A percentile compares a stretch with the other conserved stretches of the same genome.
These are phyloP conservation scores for Pteropus rufus DNA, from an alignment of 2,797 vertebrate species.

Conservation along the genomic window DNA sequence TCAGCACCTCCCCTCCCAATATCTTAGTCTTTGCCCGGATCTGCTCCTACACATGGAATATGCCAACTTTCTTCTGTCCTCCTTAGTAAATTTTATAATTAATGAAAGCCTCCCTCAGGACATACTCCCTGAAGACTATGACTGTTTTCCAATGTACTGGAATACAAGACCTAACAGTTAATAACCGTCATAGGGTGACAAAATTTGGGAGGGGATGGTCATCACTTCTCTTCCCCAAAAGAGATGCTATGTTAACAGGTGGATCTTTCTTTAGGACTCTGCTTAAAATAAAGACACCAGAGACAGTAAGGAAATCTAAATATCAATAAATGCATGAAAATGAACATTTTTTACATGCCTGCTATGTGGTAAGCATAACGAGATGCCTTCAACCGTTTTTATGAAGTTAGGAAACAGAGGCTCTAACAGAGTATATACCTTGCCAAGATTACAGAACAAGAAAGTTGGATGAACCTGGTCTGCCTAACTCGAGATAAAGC, in stretches of 20 bases:
- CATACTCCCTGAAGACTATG: not conserved
- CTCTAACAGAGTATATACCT: not conserved
- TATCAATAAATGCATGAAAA: slow-evolving; percentile 4
- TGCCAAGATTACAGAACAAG: not conserved
- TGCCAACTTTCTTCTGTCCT: not conserved
- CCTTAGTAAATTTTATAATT: not conserved
- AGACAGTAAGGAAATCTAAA: not conserved
- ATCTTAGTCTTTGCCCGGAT: not conserved
- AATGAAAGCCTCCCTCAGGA: not conserved
- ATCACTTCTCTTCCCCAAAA: not conserved
- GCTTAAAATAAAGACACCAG: slow-evolving; percentile 33
- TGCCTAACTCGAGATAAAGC: not conserved
- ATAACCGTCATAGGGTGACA: not conserved
- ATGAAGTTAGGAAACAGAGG: not conserved
- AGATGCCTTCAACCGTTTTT: not conserved
- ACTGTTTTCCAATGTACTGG: not conserved
- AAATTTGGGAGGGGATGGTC: not conserved
- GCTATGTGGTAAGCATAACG: not conserved
- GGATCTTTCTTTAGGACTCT: not conserved
- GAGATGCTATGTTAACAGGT: not conserved
- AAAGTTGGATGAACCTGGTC: not conserved
- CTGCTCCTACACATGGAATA: not conserved
- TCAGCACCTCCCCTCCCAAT: not conserved
- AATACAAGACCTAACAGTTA: not conserved
- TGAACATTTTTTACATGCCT: not conserved